Conservation (phyloP, 2,113 vertebrate species). For the Mixornis gularis region DNA sequence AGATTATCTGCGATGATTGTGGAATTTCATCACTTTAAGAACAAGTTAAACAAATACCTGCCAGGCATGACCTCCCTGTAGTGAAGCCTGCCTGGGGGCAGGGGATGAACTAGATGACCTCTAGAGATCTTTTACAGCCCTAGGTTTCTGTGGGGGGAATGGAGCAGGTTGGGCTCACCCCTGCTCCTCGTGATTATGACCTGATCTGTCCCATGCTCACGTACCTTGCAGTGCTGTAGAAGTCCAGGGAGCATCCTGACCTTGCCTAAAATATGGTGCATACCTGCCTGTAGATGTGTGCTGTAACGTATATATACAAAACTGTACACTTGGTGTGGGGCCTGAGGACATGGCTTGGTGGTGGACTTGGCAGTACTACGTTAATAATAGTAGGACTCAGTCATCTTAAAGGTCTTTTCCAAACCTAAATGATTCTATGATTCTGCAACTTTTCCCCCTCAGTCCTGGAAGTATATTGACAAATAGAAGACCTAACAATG, state of each 20-base stretch:
- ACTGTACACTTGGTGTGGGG: background rate
- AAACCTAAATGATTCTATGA: background rate
- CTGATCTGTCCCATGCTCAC: background rate
- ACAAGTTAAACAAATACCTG: constrained; percentile 34
- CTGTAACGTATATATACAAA: background rate
- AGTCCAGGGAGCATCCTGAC: background rate
- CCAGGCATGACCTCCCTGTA: background rate
- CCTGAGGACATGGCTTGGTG: background rate
- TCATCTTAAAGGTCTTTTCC: background rate
- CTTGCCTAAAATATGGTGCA: background rate
- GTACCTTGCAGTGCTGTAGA: background rate
- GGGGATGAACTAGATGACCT: background rate
- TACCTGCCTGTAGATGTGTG: background rate
- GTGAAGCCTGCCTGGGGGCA: background rate
- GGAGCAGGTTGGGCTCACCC: background rate
- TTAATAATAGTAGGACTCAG: background rate
- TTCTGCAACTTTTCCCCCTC: background rate
- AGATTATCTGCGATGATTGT: background rate
- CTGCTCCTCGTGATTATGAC: background rate
- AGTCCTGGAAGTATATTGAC: background rate
- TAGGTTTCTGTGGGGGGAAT: background rate
- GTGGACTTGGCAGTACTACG: background rate
- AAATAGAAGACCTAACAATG: background rate
- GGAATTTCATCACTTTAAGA: background rate
- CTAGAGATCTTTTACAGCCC: background rate